Conservation (phyloP, 2,113 vertebrate genomes). For the Megaleporinus macrocephalus region DNA sequence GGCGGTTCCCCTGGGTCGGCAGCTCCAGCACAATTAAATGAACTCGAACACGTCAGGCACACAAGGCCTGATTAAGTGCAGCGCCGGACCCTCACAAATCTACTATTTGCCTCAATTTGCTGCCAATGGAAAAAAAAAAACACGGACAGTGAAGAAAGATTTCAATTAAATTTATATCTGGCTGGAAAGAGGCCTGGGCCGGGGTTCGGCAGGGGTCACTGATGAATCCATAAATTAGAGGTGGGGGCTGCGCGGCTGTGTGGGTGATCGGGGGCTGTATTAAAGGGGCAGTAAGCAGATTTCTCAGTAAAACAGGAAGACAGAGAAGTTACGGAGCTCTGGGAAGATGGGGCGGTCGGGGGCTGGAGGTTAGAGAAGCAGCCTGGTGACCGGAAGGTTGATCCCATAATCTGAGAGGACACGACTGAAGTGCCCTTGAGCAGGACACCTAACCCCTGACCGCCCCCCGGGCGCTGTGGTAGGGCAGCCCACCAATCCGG, state of each 20-base stretch:
- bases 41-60: conserved; percentile 51
- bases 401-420: too few relatives aligned
- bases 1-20: conserved; percentile 13
- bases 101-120: conserved; percentile 53
- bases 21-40: conserved; percentile 57
- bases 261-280: conserved; percentile 8
- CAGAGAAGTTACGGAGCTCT: background rate
- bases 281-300: conserved; percentile 11
- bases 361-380: too few relatives aligned
- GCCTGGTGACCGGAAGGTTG: too few relatives aligned
- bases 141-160: conserved; percentile 39
- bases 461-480: too few relatives aligned
- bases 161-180: conserved; percentile 51
- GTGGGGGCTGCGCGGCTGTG: conserved; percentile 3
- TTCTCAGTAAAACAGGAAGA: conserved; percentile 14
- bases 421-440: too few relatives aligned
- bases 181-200: conserved; percentile 31
- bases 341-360: too few relatives aligned
- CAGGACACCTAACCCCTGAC: too few relatives aligned
- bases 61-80: conserved; percentile 56
- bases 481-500: too few relatives aligned
- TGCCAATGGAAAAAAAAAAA: conserved; percentile 41
- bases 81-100: conserved; percentile 54
- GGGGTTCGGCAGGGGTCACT: background rate
- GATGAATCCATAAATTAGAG: conserved; percentile 33